These are phyloP conservation scores for Bombus sylvicola DNA, from an alignment of 1,140 invertebrate species.

Conservation along the genomic window DNA sequence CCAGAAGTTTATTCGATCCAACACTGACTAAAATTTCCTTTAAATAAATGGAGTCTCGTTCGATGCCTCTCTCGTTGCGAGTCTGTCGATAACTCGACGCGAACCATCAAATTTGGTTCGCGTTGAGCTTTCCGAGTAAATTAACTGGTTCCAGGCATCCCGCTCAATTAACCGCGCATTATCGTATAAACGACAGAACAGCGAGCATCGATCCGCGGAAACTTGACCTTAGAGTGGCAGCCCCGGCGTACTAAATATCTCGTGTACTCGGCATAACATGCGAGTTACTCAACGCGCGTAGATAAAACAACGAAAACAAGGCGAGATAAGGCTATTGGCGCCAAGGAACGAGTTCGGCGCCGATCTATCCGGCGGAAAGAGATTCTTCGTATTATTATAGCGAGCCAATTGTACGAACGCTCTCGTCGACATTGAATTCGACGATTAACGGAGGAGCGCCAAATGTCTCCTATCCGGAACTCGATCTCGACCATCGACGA, in stretches of 20 bases:
- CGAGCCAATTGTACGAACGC: too few species aligned
- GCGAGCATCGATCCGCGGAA: slow-evolving; percentile 8
- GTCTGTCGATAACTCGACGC: background rate
- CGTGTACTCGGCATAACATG: background rate
- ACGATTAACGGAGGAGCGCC: background rate
- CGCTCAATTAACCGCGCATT: background rate
- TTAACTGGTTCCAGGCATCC: background rate
- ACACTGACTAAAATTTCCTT: background rate
- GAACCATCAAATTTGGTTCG: background rate
- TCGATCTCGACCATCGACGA: background rate
- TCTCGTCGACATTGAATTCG: too few species aligned
- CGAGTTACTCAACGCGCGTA: background rate
- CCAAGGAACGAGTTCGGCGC: background rate
- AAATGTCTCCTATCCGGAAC: background rate
- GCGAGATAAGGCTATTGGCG: background rate
- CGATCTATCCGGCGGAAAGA: too few species aligned
- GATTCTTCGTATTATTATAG: background rate
- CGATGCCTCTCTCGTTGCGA: too few species aligned
- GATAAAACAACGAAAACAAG: background rate
- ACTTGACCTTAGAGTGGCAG: background rate
- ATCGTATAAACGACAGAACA: background rate
- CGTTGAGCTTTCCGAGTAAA: background rate
- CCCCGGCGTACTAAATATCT: background rate
- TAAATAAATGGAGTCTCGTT: background rate
- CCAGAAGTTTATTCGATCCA: too few species aligned